Percentiles rank a stretch among this genome's conserved stretches.
These are phyloP conservation scores for Stenopsyche tienmushanensis DNA, from an alignment of 1,140 invertebrate species.

Conservation along the genomic window DNA sequence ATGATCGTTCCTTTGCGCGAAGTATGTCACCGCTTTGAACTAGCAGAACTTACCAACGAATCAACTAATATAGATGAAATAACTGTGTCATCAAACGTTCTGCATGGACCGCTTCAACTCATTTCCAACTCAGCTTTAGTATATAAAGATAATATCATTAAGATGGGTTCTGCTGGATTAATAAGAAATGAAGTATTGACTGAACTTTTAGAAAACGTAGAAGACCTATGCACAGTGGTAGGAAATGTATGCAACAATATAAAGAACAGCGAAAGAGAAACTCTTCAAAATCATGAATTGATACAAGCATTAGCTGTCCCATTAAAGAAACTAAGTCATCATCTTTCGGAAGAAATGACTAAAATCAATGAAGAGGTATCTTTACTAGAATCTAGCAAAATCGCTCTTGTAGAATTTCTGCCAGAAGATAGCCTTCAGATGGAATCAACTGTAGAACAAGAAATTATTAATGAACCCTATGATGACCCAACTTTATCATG, in stretches of 20 bases:
- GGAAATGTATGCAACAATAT: not conserved
- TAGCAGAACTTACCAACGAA: constrained; percentile 15
- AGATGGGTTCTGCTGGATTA: not conserved
- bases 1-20: constrained; percentile 29
- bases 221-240: not conserved
- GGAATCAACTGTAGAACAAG: constrained; percentile 33
- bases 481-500: constrained; percentile 22
- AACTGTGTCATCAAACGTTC: not conserved
- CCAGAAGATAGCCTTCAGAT: constrained; percentile 33
- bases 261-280: not conserved
- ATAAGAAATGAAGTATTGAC: not conserved
- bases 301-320: constrained; percentile 1
- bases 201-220: not conserved
- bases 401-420: constrained; percentile 17
- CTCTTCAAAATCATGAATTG: constrained; percentile 14
- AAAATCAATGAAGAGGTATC: constrained; percentile 4
- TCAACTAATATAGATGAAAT: constrained; percentile 19
- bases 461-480: constrained; percentile 24
- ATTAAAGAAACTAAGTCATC: constrained; percentile 1
- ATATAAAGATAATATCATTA: constrained; percentile 7
- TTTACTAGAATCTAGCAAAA: constrained; percentile 1
- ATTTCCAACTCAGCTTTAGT: not conserved
- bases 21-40: constrained; percentile 35
- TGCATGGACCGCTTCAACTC: not conserved
- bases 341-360: not conserved